Base-by-base conservation (phyloP, 2,888 invertebrate genomes). In the Ophraella communa region DNA sequence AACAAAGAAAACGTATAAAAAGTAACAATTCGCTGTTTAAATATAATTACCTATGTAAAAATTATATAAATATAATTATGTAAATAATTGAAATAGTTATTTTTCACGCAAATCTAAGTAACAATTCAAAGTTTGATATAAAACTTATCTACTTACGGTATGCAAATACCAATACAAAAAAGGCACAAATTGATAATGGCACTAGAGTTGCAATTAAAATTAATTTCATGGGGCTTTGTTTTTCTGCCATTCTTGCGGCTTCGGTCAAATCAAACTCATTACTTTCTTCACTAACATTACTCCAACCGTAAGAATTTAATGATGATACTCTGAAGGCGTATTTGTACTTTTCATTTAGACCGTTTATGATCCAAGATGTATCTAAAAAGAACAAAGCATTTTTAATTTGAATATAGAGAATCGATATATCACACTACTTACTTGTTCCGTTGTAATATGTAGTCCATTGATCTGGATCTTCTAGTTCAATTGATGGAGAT, bases 221-320 rank as follows among this genome's bases (percentile, higher is more conserved):
- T 35, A 86, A 65, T 27, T 74, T 84, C 45, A 85, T 80, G 60
- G 84, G 82, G 55, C 83, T 84, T 69, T 84, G 86, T 71, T 84
- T 84, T 59, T 85, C 85, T 0, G 85, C 84, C 33, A 85, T 73
- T 75, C 85, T 73, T 69, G 80, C 79, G 70, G 81, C 79, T 64
- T 79, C 77, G 21, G 73, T 78, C 14, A 86, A 77, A 76, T 87
- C 86, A 72, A 89, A 86, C 33, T 87, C 84, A 27, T 86, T 85
- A 71, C 91, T 93, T 54, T 86, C 83, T 69, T 85, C 83, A 69
- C 94, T 95, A 79, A 89, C 89, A 14, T 88, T 86, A 64, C 95
- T 92, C 89, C 92, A 93, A 20, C 96, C 96, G 80, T 91, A 89
- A 3, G 85, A 83, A 81, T 96, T 96, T 62, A 86, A 84, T 0